Conservation (phyloP, 2,797 vertebrate species). For the Pangasius larnaudii region DNA sequence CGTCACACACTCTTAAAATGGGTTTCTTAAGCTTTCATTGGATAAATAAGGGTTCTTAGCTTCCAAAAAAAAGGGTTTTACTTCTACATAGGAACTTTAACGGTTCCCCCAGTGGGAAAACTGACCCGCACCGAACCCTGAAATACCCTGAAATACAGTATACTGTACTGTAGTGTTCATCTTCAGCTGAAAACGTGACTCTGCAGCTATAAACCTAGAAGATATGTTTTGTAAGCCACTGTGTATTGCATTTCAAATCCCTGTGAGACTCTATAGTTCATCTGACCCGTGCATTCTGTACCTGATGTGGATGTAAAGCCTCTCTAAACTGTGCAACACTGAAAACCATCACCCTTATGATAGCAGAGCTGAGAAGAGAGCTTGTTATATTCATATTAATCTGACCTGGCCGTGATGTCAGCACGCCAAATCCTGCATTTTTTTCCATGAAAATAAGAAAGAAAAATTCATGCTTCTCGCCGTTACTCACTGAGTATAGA, state of each 20-base stretch:
- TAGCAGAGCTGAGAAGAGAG: neutral
- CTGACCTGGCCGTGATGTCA: neutral
- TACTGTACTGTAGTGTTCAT: neutral
- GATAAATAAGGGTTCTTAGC: neutral
- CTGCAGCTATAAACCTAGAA: neutral
- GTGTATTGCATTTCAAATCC: neutral
- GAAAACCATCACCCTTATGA: neutral
- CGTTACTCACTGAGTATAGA: slow-evolving; percentile 59
- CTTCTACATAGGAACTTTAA: neutral
- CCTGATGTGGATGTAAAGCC: neutral
- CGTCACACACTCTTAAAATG: neutral
- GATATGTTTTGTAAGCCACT: neutral
- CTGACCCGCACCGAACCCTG: neutral
- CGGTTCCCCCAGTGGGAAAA: neutral
- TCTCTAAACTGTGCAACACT: neutral
- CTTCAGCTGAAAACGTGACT: neutral
- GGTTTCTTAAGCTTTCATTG: neutral
- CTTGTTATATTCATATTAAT: neutral
- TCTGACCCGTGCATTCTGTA: neutral
- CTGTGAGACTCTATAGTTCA: neutral
- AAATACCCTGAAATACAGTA: neutral
- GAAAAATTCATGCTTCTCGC: slow-evolving; percentile 16
- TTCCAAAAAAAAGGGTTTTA: neutral
- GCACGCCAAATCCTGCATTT: neutral
- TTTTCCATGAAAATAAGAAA: neutral